phyloP scores from a whole-genome alignment of 2,797 vertebrate genomes.

The Spheniscus humboldti region DNA sequence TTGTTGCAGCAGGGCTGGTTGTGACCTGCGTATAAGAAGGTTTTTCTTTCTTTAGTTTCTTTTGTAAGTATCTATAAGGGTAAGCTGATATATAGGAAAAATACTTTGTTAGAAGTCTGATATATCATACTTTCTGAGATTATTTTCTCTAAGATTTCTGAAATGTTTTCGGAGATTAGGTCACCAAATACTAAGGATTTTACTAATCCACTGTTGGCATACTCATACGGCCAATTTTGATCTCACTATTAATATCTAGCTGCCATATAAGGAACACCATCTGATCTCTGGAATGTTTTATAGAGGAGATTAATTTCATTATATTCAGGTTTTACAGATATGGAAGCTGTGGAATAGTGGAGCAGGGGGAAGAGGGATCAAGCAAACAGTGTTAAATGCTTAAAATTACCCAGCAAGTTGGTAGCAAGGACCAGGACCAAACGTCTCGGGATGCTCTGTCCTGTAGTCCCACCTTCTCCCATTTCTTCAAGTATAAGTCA shows the following conservation, averaged over 20 bases:
- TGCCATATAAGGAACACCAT: background rate
- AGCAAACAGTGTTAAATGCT: background rate
- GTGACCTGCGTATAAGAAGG: background rate
- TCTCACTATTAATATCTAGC: background rate
- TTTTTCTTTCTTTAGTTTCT: background rate
- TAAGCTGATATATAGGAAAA: background rate
- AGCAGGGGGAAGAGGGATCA: background rate
- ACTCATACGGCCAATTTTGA: background rate
- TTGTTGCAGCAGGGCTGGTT: background rate
- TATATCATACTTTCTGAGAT: background rate
- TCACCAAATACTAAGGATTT: conserved; percentile 16
- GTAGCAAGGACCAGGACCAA: background rate
- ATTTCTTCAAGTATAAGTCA: background rate
- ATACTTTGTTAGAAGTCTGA: background rate
- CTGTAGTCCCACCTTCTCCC: background rate
- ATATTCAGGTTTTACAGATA: background rate
- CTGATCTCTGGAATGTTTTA: background rate
- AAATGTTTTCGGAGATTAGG: conserved; percentile 12
- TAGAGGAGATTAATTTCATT: background rate
- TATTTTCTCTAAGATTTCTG: conserved; percentile 1
- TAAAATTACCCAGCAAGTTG: background rate
- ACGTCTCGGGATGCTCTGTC: background rate
- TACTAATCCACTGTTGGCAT: conserved; percentile 2
- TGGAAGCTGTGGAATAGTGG: background rate
- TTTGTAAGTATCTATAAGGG: background rate